Conservation (phyloP, 2,888 invertebrate species). For the Conus canariensis region DNA sequence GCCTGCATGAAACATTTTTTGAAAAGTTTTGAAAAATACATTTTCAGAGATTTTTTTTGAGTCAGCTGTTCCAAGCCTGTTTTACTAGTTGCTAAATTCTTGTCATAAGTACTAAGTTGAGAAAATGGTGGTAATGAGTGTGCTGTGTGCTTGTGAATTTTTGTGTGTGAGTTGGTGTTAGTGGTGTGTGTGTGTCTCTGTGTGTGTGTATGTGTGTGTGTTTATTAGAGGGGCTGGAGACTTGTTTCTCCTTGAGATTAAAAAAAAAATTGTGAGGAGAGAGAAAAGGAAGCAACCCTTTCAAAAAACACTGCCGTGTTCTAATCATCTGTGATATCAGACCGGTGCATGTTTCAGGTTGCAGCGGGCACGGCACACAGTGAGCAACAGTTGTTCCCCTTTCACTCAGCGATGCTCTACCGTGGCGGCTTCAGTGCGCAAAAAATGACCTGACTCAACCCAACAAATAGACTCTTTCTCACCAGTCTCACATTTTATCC, state of each 20-base stretch:
- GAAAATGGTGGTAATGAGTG: neutral
- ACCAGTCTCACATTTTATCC: too few species aligned
- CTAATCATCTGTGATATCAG: neutral
- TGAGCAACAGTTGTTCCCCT: slow-evolving; percentile 32
- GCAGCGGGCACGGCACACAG: slow-evolving; percentile 9
- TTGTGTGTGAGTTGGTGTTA: neutral
- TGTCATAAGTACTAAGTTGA: neutral
- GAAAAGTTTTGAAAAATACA: slow-evolving; percentile 6
- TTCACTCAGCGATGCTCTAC: slow-evolving; percentile 31
- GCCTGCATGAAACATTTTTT: neutral
- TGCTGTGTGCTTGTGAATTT: neutral
- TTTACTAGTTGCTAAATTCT: neutral
- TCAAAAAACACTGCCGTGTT: neutral
- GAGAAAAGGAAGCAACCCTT: neutral
- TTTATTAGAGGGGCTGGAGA: neutral
- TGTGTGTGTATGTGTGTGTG: neutral
- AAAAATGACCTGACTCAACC: neutral
- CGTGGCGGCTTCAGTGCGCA: neutral
- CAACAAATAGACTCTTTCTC: neutral
- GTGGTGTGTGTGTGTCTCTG: neutral
- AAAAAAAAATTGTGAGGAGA: too few species aligned
- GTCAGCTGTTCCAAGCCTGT: too few species aligned
- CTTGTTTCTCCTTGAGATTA: neutral
- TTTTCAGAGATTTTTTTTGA: neutral
- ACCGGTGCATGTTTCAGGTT: slow-evolving; percentile 22